Percentiles rank a stretch among this genome's conserved stretches.
These are phyloP conservation scores for Miltochrista miniata DNA, from an alignment of 2,888 invertebrate species.

Conservation along the genomic window DNA sequence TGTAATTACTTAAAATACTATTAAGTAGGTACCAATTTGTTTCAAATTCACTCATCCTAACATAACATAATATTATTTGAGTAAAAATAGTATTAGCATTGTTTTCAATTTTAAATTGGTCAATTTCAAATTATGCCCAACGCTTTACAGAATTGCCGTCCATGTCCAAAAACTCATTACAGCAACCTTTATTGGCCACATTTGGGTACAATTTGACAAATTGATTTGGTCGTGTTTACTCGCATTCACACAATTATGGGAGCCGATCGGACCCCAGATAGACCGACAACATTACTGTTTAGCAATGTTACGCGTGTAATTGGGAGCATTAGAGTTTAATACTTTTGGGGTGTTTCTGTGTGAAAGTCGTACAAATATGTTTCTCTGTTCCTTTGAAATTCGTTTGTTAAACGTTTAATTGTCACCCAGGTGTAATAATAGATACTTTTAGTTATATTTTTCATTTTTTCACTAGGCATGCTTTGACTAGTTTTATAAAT, in stretches of 20 bases:
- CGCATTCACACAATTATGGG: slow-evolving; percentile 50
- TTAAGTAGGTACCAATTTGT: too few species aligned
- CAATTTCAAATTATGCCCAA: neutral
- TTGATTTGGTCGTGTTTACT: slow-evolving; percentile 54
- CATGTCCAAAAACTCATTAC: slow-evolving; percentile 39
- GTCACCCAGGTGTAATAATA: too few species aligned
- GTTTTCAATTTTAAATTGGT: too few species aligned
- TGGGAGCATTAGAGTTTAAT: slow-evolving; percentile 10
- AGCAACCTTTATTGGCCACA: slow-evolving; percentile 48
- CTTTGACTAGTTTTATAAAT: too few species aligned
- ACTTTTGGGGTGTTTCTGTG: neutral
- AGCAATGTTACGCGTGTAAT: slow-evolving; percentile 18
- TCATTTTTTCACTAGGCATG: too few species aligned
- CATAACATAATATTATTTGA: too few species aligned
- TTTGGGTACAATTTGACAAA: slow-evolving; percentile 54
- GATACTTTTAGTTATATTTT: too few species aligned
- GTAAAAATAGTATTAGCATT: too few species aligned
- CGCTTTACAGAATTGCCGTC: slow-evolving; percentile 29
- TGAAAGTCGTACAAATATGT: neutral
- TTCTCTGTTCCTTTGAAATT: too few species aligned
- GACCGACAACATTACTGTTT: slow-evolving; percentile 20
- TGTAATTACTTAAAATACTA: too few species aligned
- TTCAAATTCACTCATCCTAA: too few species aligned
- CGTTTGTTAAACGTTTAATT: too few species aligned
- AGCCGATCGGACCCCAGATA: slow-evolving; percentile 38